A percentile compares a stretch with the other conserved stretches of the same genome.
Conservation (phyloP, 2,113 vertebrate species). For the Tyrannus savana region DNA sequence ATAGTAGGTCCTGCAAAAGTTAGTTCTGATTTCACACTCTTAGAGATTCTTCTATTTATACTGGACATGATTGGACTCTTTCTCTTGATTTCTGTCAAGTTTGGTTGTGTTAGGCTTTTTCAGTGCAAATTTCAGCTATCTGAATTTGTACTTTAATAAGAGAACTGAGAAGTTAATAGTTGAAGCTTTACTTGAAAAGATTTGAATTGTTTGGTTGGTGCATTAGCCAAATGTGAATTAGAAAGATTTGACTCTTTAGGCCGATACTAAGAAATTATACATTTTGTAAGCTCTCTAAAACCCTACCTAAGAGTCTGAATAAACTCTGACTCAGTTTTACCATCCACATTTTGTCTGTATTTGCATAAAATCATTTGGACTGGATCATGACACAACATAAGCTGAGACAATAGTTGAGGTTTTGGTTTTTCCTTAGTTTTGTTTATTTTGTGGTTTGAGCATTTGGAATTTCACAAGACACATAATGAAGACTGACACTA, state of each 20-base stretch:
- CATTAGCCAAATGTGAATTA: not conserved
- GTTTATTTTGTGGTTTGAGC: constrained; percentile 58
- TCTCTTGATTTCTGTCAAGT: not conserved
- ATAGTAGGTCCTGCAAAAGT: not conserved
- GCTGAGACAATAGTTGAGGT: constrained; percentile 53
- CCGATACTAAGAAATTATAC: not conserved
- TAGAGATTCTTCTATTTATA: not conserved
- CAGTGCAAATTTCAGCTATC: not conserved
- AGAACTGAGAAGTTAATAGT: not conserved
- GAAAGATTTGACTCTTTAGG: not conserved
- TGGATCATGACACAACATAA: constrained; percentile 28
- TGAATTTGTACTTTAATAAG: not conserved
- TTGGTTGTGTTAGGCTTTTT: not conserved
- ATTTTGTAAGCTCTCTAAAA: not conserved
- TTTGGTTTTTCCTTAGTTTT: constrained; percentile 59
- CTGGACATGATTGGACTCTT: not conserved
- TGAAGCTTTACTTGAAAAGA: not conserved
- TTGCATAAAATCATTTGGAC: constrained; percentile 46
- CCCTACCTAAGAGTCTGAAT: not conserved
- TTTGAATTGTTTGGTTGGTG: not conserved
- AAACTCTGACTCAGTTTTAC: constrained; percentile 62
- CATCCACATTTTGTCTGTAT: constrained; percentile 46
- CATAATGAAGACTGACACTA: constrained; percentile 45
- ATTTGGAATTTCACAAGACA: constrained; percentile 63
- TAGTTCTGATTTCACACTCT: not conserved